phyloP scores from a whole-genome alignment of 1,140 invertebrate species.

The Andricus grossulariae region DNA sequence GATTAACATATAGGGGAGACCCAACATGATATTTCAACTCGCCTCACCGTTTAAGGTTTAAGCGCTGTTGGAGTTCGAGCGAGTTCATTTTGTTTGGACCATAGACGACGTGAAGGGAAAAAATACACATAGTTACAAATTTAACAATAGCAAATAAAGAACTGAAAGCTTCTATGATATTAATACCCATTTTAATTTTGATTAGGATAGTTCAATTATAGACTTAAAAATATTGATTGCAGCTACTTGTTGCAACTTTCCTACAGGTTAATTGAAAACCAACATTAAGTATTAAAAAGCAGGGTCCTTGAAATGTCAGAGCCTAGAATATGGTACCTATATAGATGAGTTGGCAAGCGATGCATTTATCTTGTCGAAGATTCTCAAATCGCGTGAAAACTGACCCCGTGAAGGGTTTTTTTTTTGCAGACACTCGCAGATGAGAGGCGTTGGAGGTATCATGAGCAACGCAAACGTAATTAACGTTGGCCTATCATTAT shows the following conservation, averaged over 20 bases:
- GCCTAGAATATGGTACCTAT: no score
- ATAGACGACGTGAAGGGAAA: not conserved
- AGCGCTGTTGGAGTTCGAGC: conserved; percentile 14
- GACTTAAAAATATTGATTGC: no score
- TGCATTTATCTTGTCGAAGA: not conserved
- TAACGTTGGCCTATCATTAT: conserved; percentile 76
- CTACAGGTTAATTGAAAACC: no score
- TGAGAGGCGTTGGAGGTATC: conserved; percentile 43
- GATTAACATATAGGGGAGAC: conserved; percentile 75
- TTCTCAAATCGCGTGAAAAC: not conserved
- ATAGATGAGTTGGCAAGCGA: no score
- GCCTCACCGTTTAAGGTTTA: conserved; percentile 48
- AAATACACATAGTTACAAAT: not conserved
- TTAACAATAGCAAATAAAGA: not conserved
- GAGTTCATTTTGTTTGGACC: conserved; percentile 5
- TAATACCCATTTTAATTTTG: not conserved
- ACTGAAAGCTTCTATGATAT: not conserved
- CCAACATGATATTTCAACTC: conserved; percentile 74
- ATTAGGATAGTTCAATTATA: no score
- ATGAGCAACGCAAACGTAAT: conserved; percentile 73
- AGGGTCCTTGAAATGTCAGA: no score
- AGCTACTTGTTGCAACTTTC: no score
- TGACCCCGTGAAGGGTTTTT: not conserved
- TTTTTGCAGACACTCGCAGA: not conserved
- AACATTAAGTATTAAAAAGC: no score